phyloP scores from a whole-genome alignment of 2,888 invertebrate genomes.

The Drosophila kuntzei region DNA sequence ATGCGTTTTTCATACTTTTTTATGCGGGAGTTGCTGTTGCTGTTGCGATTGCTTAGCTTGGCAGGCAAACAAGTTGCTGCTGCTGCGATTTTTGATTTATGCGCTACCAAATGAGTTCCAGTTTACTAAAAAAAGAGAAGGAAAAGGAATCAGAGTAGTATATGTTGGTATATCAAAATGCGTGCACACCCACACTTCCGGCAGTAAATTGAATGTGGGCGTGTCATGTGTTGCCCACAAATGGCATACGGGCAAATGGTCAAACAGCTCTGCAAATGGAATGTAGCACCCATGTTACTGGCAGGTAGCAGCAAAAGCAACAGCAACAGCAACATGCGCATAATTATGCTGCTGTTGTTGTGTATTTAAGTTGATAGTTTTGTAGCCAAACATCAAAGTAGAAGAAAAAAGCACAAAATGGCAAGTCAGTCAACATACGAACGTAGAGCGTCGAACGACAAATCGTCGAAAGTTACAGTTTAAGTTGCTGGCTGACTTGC shows the following conservation, averaged over 20 bases:
- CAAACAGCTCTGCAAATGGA: slow-evolving; percentile 20
- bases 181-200: slow-evolving; percentile 84
- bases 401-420: slow-evolving; percentile 33
- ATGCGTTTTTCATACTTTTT: slow-evolving; percentile 77
- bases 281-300: slow-evolving; percentile 43
- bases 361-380: slow-evolving; percentile 62
- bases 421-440: slow-evolving; percentile 51
- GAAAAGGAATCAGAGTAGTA: slow-evolving; percentile 30
- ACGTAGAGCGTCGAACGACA: slow-evolving; percentile 64
- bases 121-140: slow-evolving; percentile 28
- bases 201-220: slow-evolving; percentile 80
- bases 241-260: slow-evolving; percentile 36
- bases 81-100: slow-evolving; percentile 77
- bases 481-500: slow-evolving; percentile 59
- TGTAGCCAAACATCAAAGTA: slow-evolving; percentile 72
- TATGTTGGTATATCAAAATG: slow-evolving; percentile 64
- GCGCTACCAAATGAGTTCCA: slow-evolving; percentile 73
- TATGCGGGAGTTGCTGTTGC: slow-evolving; percentile 76
- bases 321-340: slow-evolving; percentile 20
- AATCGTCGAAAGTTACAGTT: slow-evolving; percentile 81
- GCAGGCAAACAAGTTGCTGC: slow-evolving; percentile 33
- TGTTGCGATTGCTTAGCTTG: slow-evolving; percentile 43
- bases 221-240: slow-evolving; percentile 56
- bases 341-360: slow-evolving; percentile 39
- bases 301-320: slow-evolving; percentile 13